Evolutionary conservation across 2,888 invertebrate genomes (phyloP).

Genomic region (Metopia argyrocephala): DNA sequence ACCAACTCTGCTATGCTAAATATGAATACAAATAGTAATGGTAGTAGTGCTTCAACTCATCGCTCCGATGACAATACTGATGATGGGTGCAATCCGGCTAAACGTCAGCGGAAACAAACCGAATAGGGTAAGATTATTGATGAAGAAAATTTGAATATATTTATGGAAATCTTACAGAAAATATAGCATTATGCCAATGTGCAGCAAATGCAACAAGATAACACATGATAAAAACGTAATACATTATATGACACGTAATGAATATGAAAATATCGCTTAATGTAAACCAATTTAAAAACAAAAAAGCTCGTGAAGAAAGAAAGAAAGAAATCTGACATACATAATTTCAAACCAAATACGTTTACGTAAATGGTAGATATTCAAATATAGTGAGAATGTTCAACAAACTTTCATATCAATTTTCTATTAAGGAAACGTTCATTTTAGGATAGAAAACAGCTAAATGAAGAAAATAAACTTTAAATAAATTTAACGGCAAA

Average conservation of each 20-base stretch:
- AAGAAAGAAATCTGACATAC: background rate
- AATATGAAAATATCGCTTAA: slow-evolving; percentile 1
- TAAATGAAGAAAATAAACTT: background rate
- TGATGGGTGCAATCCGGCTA: slow-evolving; percentile 75
- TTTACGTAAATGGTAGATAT: slow-evolving; percentile 27
- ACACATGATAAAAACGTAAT: slow-evolving; percentile 47
- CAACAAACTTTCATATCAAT: slow-evolving; percentile 53
- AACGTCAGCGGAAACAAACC: slow-evolving; percentile 73
- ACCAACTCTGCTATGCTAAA: slow-evolving; percentile 69
- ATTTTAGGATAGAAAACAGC: slow-evolving; percentile 5
- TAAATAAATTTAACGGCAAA: slow-evolving; percentile 26
- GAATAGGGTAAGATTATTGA: slow-evolving; percentile 73
- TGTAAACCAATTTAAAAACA: background rate
- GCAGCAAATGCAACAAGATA: slow-evolving; percentile 61
- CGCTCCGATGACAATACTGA: slow-evolving; percentile 68
- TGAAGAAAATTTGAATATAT: slow-evolving; percentile 63
- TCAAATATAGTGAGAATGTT: slow-evolving; percentile 9
- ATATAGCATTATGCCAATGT: slow-evolving; percentile 64
- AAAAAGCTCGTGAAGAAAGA: background rate
- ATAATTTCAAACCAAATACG: slow-evolving; percentile 33
- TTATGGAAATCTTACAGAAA: slow-evolving; percentile 64
- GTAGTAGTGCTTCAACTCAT: slow-evolving; percentile 57
- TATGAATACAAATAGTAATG: slow-evolving; percentile 60
- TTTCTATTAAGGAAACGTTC: slow-evolving; percentile 23
- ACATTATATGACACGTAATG: slow-evolving; percentile 7